Evolutionary conservation across 2,113 vertebrate species (phyloP), one percentile per base, ranked within the genome.

Genomic region (Melospiza georgiana): DNA sequence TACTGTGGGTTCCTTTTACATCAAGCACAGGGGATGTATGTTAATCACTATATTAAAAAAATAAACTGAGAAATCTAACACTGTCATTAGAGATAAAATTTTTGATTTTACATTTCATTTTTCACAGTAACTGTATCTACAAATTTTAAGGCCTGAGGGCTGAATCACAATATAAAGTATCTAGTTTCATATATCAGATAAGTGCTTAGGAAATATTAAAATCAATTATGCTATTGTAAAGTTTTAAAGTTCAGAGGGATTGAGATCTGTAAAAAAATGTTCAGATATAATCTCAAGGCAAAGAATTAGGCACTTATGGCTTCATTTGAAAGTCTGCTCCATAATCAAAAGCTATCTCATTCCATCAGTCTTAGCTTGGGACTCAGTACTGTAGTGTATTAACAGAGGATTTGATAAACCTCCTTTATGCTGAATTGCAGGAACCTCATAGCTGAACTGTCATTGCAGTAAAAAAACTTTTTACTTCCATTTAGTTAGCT

Each of bases 181-280:
- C 55, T 77, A 37, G 63, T 90, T 90, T 78, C 57, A 33, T 81
- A 25, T 33, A 78, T 55, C 92, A 94, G 90, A 71, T 88, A 95
- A 86, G 27, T 86, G 55, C 68, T 84, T 75, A 86, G 72, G 44
- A 92, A 84, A 88, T 72, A 94, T 96, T 87, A 74, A 96, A 88
- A 96, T 94, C 77, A 93, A 52, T 88, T 90, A 81, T 54, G 52
- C 76, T 86, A 81, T 90, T 96, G 85, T 92, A 75, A 86, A 88
- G 35, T 63, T 93, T 78, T 81, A 78, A 89, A 94, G 80, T 94
- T 95, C 83, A 89, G 91, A 93, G 77, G 31, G 57, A 43, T 72
- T 88, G 74, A 90, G 90, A 93, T 86, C 24, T 93, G 72, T 88
- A 43, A 83, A 86, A 59, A 94, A 77, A 44, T 88, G 76, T 96